Evolutionary conservation across 2,113 vertebrate species (phyloP).

Genomic region (Urocitellus parryii): DNA sequence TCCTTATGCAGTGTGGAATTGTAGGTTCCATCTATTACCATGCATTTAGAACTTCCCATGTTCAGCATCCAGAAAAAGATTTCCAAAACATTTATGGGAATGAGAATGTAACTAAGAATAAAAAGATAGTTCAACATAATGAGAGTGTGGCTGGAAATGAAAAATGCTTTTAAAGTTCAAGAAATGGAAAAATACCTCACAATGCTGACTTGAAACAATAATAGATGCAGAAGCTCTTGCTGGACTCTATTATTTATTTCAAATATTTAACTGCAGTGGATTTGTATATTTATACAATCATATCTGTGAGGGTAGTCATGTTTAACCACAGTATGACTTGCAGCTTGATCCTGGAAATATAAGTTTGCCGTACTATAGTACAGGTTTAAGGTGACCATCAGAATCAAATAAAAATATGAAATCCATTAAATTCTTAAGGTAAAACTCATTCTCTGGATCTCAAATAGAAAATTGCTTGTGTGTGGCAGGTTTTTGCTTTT

Average conservation of each 20-base stretch:
- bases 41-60: fast-evolving
- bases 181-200: background rate
- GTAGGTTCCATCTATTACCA: background rate
- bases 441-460: conserved; percentile 57
- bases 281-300: conserved; percentile 77
- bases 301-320: conserved; percentile 45
- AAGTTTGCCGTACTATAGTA: conserved; percentile 53
- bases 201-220: conserved; percentile 74
- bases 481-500: background rate
- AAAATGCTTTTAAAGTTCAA: conserved; percentile 64
- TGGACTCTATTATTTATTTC: conserved; percentile 78
- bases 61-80: background rate
- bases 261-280: conserved; percentile 75
- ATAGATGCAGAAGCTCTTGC: conserved; percentile 42
- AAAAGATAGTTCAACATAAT: conserved; percentile 18
- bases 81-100: background rate
- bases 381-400: conserved; percentile 53
- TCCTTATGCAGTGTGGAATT: background rate
- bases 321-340: conserved; percentile 66
- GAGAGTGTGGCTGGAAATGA: background rate
- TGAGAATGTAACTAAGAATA: background rate
- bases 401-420: conserved; percentile 78
- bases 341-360: conserved; percentile 70
- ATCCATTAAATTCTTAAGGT: conserved; percentile 43
- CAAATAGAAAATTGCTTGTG: conserved; percentile 44